Evolutionary conservation across 2,113 vertebrate species (phyloP).

Genomic region (Acinonyx jubatus): DNA sequence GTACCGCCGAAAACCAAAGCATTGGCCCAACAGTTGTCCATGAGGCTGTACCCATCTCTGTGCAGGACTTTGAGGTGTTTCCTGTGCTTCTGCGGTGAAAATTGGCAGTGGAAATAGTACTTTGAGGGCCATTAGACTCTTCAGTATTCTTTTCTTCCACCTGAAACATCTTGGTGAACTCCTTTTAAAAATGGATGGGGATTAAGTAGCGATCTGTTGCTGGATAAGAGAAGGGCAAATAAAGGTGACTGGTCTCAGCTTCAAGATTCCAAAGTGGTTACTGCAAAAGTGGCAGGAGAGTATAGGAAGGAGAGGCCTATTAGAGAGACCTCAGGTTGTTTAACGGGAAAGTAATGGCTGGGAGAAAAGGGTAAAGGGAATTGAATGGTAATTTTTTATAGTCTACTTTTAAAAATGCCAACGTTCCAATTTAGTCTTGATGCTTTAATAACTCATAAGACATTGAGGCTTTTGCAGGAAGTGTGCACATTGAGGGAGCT

Average conservation of each 20-base stretch:
- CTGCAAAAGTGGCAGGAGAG: neutral
- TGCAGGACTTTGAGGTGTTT: neutral
- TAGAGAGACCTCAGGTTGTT: conserved; percentile 27
- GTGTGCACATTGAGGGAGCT: neutral
- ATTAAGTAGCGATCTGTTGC: neutral
- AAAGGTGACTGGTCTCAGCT: neutral
- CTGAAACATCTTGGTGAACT: conserved; percentile 32
- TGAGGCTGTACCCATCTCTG: neutral
- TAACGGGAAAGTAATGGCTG: neutral
- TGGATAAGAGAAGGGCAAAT: conserved; percentile 36
- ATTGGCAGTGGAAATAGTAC: neutral
- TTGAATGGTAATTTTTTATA: conserved; percentile 36
- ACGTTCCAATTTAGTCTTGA: neutral
- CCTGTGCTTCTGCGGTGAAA: neutral
- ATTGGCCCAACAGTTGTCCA: neutral
- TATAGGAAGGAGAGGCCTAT: neutral
- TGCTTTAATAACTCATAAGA: conserved; percentile 7
- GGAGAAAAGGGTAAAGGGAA: conserved; percentile 45
- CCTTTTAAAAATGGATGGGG: conserved; percentile 64
- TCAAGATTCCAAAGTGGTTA: conserved; percentile 31
- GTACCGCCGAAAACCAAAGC: neutral
- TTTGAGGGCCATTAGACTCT: conserved; percentile 29
- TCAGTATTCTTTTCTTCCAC: conserved; percentile 61
- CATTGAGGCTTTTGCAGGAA: neutral
- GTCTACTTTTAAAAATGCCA: conserved; percentile 47